phyloP scores from a whole-genome alignment of 2,113 vertebrate species.

The Lathamus discolor region DNA sequence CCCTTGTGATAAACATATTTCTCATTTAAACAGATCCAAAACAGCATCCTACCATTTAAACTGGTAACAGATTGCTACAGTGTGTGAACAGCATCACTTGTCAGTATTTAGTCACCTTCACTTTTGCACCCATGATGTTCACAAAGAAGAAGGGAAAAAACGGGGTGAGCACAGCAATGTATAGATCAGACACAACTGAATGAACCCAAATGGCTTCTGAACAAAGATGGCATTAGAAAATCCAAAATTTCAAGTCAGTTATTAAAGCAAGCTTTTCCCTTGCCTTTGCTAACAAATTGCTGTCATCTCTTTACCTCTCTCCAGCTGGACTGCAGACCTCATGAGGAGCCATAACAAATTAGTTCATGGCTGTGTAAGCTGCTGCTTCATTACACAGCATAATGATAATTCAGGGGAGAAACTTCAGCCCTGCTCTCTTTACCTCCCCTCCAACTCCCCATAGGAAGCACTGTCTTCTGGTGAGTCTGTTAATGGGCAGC shows the following conservation, averaged over 20 bases:
- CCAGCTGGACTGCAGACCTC: slow-evolving; percentile 55
- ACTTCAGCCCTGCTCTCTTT: not conserved
- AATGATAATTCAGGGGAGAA: slow-evolving; percentile 51
- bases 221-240: slow-evolving; percentile 12
- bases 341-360: slow-evolving; percentile 63
- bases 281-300: slow-evolving; percentile 2
- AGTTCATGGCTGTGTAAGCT: slow-evolving; percentile 62
- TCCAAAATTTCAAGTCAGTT: not conserved
- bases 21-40: slow-evolving; percentile 38
- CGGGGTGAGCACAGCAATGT: not conserved
- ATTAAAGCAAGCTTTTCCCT: not conserved
- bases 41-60: not conserved
- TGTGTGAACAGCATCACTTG: not conserved
- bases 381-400: slow-evolving; percentile 68
- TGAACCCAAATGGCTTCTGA: slow-evolving; percentile 10
- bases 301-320: slow-evolving; percentile 32
- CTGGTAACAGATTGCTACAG: slow-evolving; percentile 2
- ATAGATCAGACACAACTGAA: not conserved
- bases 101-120: not conserved
- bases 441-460: not conserved
- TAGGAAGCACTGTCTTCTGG: slow-evolving; percentile 8
- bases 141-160: not conserved
- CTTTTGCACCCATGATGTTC: not conserved
- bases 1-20: slow-evolving; percentile 54
- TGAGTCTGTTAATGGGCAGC: slow-evolving; percentile 22